phyloP scores from a whole-genome alignment of 2,888 invertebrate genomes.

The Camptogramma bilineatum region DNA sequence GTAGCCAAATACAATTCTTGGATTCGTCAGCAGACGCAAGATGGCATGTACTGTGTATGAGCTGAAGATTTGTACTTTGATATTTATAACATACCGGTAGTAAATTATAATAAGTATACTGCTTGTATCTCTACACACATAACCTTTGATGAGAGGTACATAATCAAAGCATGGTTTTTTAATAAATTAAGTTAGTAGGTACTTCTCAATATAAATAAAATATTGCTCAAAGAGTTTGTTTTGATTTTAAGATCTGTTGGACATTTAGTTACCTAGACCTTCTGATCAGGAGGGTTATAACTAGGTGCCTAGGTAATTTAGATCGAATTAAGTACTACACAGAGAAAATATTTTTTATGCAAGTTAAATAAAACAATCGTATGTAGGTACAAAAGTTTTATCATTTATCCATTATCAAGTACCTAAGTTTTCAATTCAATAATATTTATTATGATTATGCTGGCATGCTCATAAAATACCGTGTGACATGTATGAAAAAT shows the following conservation, averaged over 20 bases:
- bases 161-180: background rate
- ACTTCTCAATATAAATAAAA: background rate
- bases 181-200: background rate
- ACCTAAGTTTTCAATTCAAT: background rate
- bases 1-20: constrained; percentile 82
- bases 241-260: background rate
- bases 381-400: too few relatives aligned
- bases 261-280: too few relatives aligned
- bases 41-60: constrained; percentile 71
- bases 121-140: background rate
- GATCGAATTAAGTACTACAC: too few relatives aligned
- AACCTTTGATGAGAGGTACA: too few relatives aligned
- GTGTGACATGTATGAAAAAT: constrained; percentile 50
- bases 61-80: constrained; percentile 11
- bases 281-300: too few relatives aligned
- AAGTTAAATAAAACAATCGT: too few relatives aligned
- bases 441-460: constrained; percentile 1
- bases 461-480: constrained; percentile 49
- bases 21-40: constrained; percentile 76
- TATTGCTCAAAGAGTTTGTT: background rate
- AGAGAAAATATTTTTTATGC: too few relatives aligned
- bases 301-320: too few relatives aligned
- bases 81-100: background rate
- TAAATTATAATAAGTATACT: constrained; percentile 7
- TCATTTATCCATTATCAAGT: background rate